Evolutionary conservation across 2,113 vertebrate genomes (phyloP).

Genomic region (Burhinus oedicnemus): DNA sequence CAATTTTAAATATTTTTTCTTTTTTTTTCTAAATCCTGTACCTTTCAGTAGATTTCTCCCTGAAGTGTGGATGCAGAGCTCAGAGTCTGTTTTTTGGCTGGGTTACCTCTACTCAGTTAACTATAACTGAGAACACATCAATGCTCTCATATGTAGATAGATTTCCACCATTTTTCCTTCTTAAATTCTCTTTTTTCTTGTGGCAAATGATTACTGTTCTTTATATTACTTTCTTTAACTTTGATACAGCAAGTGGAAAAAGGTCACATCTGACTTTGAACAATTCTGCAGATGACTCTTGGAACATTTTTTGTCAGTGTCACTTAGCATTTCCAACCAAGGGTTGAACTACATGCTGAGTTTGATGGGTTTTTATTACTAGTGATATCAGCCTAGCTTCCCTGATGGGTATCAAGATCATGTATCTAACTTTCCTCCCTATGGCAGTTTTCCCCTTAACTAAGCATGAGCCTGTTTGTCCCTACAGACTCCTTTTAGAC

Average conservation of each 20-base stretch:
- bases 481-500: constrained; percentile 26
- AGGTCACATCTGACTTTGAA: background rate
- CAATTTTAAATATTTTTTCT: background rate
- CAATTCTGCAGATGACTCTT: constrained; percentile 47
- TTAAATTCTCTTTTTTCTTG: background rate
- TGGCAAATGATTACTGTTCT: background rate
- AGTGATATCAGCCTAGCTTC: constrained; percentile 52
- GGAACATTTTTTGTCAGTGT: constrained; percentile 38
- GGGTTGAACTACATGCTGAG: constrained; percentile 40
- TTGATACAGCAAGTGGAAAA: background rate
- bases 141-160: background rate
- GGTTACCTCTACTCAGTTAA: background rate
- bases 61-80: background rate
- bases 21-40: background rate
- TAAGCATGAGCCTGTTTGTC: constrained; percentile 30
- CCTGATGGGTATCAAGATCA: constrained; percentile 53
- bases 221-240: background rate
- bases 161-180: background rate
- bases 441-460: constrained; percentile 53
- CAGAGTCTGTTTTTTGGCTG: background rate
- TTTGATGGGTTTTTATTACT: constrained; percentile 68
- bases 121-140: background rate
- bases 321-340: constrained; percentile 48
- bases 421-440: constrained; percentile 25
- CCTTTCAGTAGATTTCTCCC: background rate